Evolutionary conservation across 1,140 invertebrate species (phyloP).

Genomic region (Sminthurides bifidus): DNA sequence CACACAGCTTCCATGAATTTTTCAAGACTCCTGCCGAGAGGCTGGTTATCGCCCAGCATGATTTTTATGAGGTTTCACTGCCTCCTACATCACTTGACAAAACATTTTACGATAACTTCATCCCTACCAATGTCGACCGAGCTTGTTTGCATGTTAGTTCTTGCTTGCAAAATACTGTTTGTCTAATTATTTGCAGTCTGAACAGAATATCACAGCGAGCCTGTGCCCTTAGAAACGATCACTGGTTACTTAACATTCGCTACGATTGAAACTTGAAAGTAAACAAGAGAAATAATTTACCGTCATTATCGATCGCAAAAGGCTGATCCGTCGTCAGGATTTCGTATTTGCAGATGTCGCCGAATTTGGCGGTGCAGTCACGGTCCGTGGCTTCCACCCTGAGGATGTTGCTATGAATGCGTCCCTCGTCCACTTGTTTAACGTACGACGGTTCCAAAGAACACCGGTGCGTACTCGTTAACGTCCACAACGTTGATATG

Average conservation of each 20-base stretch:
- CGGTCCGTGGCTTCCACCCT: slow-evolving; percentile 78
- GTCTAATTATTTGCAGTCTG: not conserved
- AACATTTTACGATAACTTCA: too few relatives aligned
- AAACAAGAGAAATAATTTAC: slow-evolving; percentile 38
- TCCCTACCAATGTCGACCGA: too few relatives aligned
- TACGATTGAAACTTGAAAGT: not conserved
- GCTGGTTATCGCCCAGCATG: too few relatives aligned
- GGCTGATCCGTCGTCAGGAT: slow-evolving; percentile 79
- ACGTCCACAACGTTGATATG: slow-evolving; percentile 91
- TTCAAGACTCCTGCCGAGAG: too few relatives aligned
- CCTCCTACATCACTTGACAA: too few relatives aligned
- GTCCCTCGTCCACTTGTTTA: slow-evolving; percentile 78
- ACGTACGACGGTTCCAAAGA: slow-evolving; percentile 79
- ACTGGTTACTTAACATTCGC: not conserved
- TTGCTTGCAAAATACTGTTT: not conserved
- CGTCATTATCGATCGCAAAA: slow-evolving; percentile 83
- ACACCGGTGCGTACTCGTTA: slow-evolving; percentile 83
- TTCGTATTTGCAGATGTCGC: slow-evolving; percentile 91
- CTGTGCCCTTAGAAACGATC: not conserved
- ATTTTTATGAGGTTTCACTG: too few relatives aligned
- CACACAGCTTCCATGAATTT: too few relatives aligned
- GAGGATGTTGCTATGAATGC: slow-evolving; percentile 76
- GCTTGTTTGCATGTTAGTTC: not conserved
- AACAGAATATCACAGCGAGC: too few relatives aligned
- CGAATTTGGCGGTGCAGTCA: slow-evolving; percentile 82